A percentile compares a stretch with the other conserved stretches of the same genome.
phyloP scores from a whole-genome alignment of 2,113 vertebrate species.

The Zeus faber region DNA sequence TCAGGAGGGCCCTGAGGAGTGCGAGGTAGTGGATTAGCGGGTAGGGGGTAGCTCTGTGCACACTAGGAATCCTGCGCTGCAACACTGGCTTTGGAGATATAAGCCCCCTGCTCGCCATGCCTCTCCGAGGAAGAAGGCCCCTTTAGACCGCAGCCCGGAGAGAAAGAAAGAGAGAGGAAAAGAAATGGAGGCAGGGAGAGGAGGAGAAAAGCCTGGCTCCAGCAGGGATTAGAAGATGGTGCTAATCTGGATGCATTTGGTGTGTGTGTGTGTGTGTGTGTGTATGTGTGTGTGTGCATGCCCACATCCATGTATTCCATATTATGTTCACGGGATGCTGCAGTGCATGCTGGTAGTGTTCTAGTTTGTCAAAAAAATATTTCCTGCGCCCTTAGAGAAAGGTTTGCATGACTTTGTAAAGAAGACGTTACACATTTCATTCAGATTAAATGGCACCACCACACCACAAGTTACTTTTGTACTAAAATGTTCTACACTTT shows the following conservation, averaged over 20 bases:
- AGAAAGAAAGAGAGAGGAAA: slow-evolving; percentile 32
- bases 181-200: slow-evolving; percentile 44
- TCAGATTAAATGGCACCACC: no score
- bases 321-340: slow-evolving; percentile 7
- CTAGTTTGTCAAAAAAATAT: neutral
- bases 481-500: no score
- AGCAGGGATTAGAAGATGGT: slow-evolving; percentile 75
- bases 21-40: slow-evolving; percentile 54
- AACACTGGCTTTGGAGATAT: slow-evolving; percentile 69
- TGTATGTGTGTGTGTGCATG: slow-evolving; percentile 11
- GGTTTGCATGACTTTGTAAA: no score
- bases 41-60: slow-evolving; percentile 52
- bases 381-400: neutral
- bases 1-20: slow-evolving; percentile 26
- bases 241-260: slow-evolving; percentile 81
- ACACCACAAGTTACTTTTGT: no score
- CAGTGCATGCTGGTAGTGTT: neutral
- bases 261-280: slow-evolving; percentile 13
- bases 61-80: slow-evolving; percentile 53
- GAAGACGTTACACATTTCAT: neutral
- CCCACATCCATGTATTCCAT: slow-evolving; percentile 9
- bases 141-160: slow-evolving; percentile 74
- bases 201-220: slow-evolving; percentile 49
- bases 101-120: slow-evolving; percentile 49
- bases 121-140: slow-evolving; percentile 60